These are phyloP conservation scores for Tiliacea citrago DNA, from an alignment of 2,888 invertebrate species.

Conservation along the genomic window DNA sequence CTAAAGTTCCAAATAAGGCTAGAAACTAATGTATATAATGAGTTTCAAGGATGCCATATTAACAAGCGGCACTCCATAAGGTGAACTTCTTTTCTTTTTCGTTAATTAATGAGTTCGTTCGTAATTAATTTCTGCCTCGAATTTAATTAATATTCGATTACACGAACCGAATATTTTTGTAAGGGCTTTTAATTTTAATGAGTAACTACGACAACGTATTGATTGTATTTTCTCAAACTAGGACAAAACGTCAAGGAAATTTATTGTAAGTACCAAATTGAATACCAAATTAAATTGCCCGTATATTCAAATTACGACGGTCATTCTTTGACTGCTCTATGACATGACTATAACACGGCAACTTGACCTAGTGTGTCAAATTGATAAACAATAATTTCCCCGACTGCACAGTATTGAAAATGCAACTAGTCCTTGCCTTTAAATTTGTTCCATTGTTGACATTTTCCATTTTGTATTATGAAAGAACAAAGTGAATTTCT, in stretches of 20 bases:
- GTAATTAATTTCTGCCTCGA: constrained; percentile 18
- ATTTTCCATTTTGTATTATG: not conserved
- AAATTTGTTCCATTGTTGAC: not conserved
- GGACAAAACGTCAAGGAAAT: not conserved
- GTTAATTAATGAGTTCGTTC: constrained; percentile 7
- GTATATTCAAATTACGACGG: not conserved
- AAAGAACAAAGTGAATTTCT: constrained; percentile 36
- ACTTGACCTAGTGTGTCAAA: not conserved
- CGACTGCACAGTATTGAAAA: not conserved
- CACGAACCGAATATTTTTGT: not conserved
- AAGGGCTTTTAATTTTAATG: not conserved
- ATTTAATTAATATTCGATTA: constrained; percentile 6
- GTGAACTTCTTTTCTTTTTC: not conserved
- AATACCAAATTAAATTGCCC: not conserved
- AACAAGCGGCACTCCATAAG: not conserved
- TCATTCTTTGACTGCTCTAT: not conserved
- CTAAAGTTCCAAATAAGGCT: not conserved
- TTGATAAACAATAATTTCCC: not conserved
- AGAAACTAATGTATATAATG: not conserved
- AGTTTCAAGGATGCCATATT: not conserved
- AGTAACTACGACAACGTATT: not conserved
- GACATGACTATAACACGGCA: not conserved
- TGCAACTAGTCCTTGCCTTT: not conserved
- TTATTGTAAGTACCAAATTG: not conserved
- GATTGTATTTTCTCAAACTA: not conserved